phyloP scores from a whole-genome alignment of 1,140 invertebrate genomes.

The Drosophila novamexicana region DNA sequence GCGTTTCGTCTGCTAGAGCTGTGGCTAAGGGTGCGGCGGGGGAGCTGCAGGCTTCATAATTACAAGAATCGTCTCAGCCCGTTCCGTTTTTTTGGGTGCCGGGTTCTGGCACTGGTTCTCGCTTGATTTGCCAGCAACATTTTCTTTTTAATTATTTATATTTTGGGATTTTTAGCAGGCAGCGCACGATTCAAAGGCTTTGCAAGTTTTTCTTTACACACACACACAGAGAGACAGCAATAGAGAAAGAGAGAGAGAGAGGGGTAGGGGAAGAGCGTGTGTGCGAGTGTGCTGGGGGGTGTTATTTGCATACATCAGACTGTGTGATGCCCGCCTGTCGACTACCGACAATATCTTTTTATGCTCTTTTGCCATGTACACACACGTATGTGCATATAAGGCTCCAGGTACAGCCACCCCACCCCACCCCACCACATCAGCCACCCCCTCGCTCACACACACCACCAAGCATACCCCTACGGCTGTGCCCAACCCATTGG shows the following conservation, averaged over 20 bases:
- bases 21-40: not conserved
- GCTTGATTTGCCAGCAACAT: constrained; percentile 80
- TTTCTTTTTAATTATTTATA: constrained; percentile 83
- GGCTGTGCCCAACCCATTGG: constrained; percentile 37
- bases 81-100: constrained; percentile 3
- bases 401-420: constrained; percentile 17
- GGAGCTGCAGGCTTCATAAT: constrained; percentile 52
- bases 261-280: not conserved
- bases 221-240: not conserved
- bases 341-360: constrained; percentile 75
- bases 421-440: constrained; percentile 1
- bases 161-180: constrained; percentile 81
- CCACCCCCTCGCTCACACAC: not conserved
- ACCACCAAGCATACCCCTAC: not conserved
- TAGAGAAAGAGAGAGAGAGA: too few species aligned
- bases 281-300: constrained; percentile 43
- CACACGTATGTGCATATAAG: constrained; percentile 16
- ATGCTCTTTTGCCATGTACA: constrained; percentile 45
- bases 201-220: constrained; percentile 41
- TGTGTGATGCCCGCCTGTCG: constrained; percentile 32
- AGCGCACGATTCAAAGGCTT: constrained; percentile 68
- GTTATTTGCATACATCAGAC: constrained; percentile 79
- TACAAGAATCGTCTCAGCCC: constrained; percentile 42
- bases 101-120: constrained; percentile 37
- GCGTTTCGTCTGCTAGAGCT: constrained; percentile 1